Evolutionary conservation across 2,797 vertebrate genomes (phyloP).

Genomic region (Iguana delicatissima): DNA sequence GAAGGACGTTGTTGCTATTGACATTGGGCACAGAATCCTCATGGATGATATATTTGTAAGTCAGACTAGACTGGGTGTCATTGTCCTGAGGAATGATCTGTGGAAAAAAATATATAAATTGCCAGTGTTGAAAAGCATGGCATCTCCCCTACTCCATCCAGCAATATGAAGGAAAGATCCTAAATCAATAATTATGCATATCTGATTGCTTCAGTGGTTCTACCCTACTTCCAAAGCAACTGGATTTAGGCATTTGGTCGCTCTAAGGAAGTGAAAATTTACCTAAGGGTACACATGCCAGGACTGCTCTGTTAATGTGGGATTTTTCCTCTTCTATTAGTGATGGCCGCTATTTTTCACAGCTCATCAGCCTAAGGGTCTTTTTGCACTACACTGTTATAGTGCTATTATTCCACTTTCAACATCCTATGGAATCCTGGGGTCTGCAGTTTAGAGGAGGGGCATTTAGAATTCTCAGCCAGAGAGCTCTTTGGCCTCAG

Average conservation of each 20-base stretch:
- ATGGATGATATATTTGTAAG: slow-evolving; percentile 96
- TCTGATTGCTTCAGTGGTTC: too few relatives aligned
- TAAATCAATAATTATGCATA: too few relatives aligned
- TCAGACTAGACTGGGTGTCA: slow-evolving; percentile 91
- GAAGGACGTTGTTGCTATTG: slow-evolving; percentile 96
- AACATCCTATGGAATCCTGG: too few relatives aligned
- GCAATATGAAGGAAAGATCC: neutral
- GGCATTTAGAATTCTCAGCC: too few relatives aligned
- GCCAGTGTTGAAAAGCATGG: neutral
- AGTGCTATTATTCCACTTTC: too few relatives aligned
- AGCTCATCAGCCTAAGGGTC: too few relatives aligned
- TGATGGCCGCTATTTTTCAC: neutral
- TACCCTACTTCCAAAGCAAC: neutral
- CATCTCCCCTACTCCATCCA: neutral
- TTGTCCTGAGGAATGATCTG: slow-evolving; percentile 96
- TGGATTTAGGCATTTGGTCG: neutral
- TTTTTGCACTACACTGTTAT: too few relatives aligned
- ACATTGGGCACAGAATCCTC: slow-evolving; percentile 93
- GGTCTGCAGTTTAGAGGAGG: too few relatives aligned
- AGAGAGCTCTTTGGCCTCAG: too few relatives aligned
- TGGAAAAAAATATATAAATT: too few relatives aligned
- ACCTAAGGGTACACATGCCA: too few relatives aligned
- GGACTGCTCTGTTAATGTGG: neutral
- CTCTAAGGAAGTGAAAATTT: neutral
- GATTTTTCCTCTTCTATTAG: neutral